These are phyloP conservation scores for Brachyrhaphis roseni DNA, from an alignment of 2,797 vertebrate species.

Conservation along the genomic window DNA sequence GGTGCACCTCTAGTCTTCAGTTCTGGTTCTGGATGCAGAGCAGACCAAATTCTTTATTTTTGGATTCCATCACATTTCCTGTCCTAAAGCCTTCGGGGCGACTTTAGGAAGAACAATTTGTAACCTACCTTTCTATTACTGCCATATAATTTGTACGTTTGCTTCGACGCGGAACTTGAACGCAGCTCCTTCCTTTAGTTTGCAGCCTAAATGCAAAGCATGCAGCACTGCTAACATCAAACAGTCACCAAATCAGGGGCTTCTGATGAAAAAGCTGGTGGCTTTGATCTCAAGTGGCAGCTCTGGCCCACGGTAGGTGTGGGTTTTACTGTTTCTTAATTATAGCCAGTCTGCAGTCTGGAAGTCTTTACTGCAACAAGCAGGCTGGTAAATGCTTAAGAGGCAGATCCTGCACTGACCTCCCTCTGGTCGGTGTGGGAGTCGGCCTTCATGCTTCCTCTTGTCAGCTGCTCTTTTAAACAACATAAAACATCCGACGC, in stretches of 20 bases:
- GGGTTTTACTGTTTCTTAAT: slow-evolving; percentile 80
- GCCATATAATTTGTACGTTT: background rate
- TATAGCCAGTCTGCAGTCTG: slow-evolving; percentile 77
- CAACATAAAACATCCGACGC: background rate
- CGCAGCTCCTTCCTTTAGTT: slow-evolving; percentile 4
- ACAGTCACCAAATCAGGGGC: slow-evolving; percentile 45
- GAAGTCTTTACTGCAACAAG: slow-evolving; percentile 70
- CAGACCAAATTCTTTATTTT: background rate
- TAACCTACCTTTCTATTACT: background rate
- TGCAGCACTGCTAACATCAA: slow-evolving; percentile 51
- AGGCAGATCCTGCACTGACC: slow-evolving; percentile 60
- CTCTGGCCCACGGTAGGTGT: slow-evolving; percentile 68
- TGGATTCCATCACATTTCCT: background rate
- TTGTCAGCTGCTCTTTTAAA: slow-evolving; percentile 19
- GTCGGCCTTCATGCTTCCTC: slow-evolving; percentile 31
- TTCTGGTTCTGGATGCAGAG: too few relatives aligned
- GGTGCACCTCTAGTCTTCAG: too few relatives aligned
- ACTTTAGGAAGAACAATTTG: background rate
- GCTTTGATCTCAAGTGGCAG: slow-evolving; percentile 79
- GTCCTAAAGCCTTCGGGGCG: background rate
- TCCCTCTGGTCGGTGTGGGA: slow-evolving; percentile 22
- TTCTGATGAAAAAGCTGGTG: slow-evolving; percentile 62
- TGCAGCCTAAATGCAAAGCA: slow-evolving; percentile 22
- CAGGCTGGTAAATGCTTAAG: slow-evolving; percentile 58
- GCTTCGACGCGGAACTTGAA: background rate